Evolutionary conservation across 2,888 invertebrate species (phyloP).

Genomic region (Lasioglossum morio): DNA sequence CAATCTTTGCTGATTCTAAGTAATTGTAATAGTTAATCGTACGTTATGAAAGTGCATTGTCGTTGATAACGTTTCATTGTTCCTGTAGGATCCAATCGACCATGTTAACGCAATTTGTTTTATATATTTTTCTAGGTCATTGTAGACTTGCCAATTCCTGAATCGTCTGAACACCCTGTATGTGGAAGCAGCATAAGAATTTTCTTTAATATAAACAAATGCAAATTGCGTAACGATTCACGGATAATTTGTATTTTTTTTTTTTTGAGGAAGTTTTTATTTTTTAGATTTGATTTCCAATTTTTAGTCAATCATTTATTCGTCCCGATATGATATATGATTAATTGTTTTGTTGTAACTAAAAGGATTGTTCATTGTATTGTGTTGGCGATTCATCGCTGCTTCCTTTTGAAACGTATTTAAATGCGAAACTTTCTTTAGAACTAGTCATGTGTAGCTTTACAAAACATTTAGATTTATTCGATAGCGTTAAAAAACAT

Average conservation of each 20-base stretch:
- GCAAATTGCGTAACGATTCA: background rate
- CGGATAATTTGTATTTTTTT: background rate
- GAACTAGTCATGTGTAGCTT: constrained; percentile 74
- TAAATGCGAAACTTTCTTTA: constrained; percentile 55
- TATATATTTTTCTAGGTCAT: background rate
- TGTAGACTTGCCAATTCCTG: background rate
- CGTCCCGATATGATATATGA: background rate
- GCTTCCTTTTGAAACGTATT: constrained; percentile 30
- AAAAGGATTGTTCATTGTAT: constrained; percentile 2
- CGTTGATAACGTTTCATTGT: background rate
- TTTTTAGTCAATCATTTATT: background rate
- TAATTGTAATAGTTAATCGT: background rate
- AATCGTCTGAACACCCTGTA: background rate
- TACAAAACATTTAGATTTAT: constrained; percentile 54
- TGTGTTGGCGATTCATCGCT: background rate
- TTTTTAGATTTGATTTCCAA: background rate
- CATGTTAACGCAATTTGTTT: background rate
- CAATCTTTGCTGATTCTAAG: background rate
- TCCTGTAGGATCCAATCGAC: background rate
- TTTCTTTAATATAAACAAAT: background rate
- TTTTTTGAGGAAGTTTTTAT: background rate
- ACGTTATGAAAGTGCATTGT: background rate
- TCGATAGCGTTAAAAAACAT: constrained; percentile 35
- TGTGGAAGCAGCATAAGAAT: background rate
- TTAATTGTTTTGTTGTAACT: background rate